Base-by-base conservation (phyloP, 2,888 invertebrate genomes). In the Chromoteleia sp. region DNA sequence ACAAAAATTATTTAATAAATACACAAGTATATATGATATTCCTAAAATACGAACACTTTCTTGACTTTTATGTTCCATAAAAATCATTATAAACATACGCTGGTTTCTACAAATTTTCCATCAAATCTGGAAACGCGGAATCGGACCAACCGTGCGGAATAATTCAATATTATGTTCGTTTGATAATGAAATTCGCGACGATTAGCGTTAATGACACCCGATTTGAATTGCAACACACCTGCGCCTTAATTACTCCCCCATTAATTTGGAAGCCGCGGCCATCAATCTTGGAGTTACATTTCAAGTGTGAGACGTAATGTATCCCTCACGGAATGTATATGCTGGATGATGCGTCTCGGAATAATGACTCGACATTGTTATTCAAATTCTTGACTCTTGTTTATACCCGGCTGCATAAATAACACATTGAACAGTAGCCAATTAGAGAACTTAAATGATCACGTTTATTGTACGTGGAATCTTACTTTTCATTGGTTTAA, bases 381-480 rank as follows among this genome's bases (percentile, higher is more conserved):
- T 74, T 74, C 63, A 74, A 63, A 74, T 74, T 74, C 65, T 65
- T 67, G 75, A 75, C 67, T 75, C 65, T 75, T 75, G 67, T 75
- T 67, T 65, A 75, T 75, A 58, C 21, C 43, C 7, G 54, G 43
- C 52, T 45, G 48, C 63, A 65, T 74, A 74, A 74, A 74, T 74
- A 74, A 74, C 63, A 63, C 73, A 29, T 56, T 21, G 63, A 74
- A 56, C 30, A 29, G 63, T 36, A 41, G 74, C 63, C 74, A 74
- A 74, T 74, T 74, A 74, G 63, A 74, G 52, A 74, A 63, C 63
- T 63, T 65, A 29, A 56, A 56, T 19, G 74, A 65, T 74, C 63
- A 74, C 74, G 74, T 45, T 63, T 65, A 45, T 36, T 29, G 45
- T 48, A 52, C 56, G 74, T 50, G 56, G 43, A 73, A 33, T 63